phyloP scores from a whole-genome alignment of 2,113 vertebrate species.

The Cnemophilus loriae region DNA sequence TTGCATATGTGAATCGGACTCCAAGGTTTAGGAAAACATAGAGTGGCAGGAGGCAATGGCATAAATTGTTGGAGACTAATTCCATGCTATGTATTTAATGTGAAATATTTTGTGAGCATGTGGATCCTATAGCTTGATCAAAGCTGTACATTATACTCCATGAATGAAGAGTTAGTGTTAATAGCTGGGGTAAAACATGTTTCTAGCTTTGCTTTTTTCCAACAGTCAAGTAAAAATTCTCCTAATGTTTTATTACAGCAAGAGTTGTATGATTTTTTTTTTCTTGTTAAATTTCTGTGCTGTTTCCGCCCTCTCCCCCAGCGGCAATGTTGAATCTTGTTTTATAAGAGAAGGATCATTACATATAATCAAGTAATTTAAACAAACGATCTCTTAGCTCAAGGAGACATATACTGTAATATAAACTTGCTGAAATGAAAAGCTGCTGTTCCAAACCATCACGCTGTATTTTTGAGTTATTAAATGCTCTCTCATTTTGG shows the following conservation, averaged over 20 bases:
- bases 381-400: conserved; percentile 56
- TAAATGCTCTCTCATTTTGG: not conserved
- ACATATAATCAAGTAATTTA: conserved; percentile 69
- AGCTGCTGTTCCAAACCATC: not conserved
- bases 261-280: conserved; percentile 55
- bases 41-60: conserved; percentile 14
- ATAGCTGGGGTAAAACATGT: conserved; percentile 40
- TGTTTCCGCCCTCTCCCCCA: not conserved
- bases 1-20: conserved; percentile 44
- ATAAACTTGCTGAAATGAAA: conserved; percentile 12
- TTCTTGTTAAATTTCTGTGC: conserved; percentile 65
- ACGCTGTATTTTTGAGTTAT: not conserved
- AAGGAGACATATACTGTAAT: not conserved
- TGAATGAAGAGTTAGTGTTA: conserved; percentile 52
- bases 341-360: conserved; percentile 68
- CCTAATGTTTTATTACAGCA: conserved; percentile 48
- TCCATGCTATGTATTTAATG: conserved; percentile 44
- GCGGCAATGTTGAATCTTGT: conserved; percentile 70
- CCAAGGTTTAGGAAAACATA: conserved; percentile 20
- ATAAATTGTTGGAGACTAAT: conserved; percentile 49
- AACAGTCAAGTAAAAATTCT: conserved; percentile 54
- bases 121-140: conserved; percentile 49
- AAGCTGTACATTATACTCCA: conserved; percentile 3
- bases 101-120: conserved; percentile 55
- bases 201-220: conserved; percentile 52